Evolutionary conservation across 2,888 invertebrate genomes (phyloP).

Genomic region (Hemicrepidius hirtus): DNA sequence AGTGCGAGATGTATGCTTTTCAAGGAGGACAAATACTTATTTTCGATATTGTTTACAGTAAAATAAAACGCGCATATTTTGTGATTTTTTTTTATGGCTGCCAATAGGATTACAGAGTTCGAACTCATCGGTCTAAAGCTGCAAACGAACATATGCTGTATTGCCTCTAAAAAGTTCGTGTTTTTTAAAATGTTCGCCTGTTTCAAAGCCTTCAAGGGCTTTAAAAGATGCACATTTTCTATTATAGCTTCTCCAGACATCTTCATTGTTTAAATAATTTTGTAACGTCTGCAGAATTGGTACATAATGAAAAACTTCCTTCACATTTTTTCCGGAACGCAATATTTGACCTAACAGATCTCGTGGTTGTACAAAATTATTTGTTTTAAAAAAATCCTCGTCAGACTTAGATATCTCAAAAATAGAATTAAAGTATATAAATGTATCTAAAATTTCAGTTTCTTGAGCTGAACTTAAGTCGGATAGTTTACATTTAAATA

Average conservation of each 20-base stretch:
- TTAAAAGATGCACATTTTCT: neutral
- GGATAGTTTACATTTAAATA: neutral
- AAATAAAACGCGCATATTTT: neutral
- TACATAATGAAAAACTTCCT: neutral
- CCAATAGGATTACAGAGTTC: neutral
- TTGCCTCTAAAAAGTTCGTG: constrained; percentile 5
- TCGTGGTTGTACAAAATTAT: neutral
- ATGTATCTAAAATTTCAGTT: neutral
- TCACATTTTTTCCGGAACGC: neutral
- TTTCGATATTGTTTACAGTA: neutral
- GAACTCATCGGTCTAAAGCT: neutral
- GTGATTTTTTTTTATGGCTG: neutral
- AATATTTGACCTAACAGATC: neutral
- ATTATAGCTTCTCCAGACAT: neutral
- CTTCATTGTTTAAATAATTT: too few relatives aligned
- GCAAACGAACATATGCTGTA: neutral
- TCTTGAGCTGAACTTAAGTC: neutral
- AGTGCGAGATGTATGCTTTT: neutral
- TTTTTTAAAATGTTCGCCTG: neutral
- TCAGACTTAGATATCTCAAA: neutral
- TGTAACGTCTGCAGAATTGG: too few relatives aligned
- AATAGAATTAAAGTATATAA: neutral
- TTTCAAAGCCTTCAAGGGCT: neutral
- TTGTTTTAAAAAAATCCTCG: constrained; percentile 2
- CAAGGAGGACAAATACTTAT: neutral